Percentiles rank a stretch among this genome's conserved stretches.
Conservation (phyloP, 2,888 invertebrate species). For the Kuschelorhynchus macadamiae region DNA sequence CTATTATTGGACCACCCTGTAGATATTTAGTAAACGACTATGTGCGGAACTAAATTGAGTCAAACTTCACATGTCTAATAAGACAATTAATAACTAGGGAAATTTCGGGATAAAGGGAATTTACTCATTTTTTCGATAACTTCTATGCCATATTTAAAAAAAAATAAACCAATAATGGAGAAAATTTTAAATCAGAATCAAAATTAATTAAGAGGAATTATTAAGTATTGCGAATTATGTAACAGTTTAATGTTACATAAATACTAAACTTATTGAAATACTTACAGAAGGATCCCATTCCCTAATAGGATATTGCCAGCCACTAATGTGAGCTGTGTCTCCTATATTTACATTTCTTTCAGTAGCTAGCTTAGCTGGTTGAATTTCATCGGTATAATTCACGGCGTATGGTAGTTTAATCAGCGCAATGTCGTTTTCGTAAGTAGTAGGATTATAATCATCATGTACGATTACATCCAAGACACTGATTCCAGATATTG, state of each 20-base stretch:
- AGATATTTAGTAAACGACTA: no score
- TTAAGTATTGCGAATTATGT: no score
- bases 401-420: constrained; percentile 6
- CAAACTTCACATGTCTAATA: no score
- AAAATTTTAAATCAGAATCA: no score
- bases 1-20: no score
- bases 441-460: constrained; percentile 22
- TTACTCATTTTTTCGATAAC: no score
- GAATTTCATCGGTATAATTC: constrained; percentile 3
- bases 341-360: constrained; percentile 2
- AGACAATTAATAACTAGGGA: no score
- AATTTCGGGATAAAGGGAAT: no score
- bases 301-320: constrained; percentile 24
- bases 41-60: no score
- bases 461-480: constrained; percentile 9
- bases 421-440: constrained; percentile 26
- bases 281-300: constrained; percentile 14
- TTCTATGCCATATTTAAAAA: no score
- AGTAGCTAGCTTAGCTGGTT: constrained; percentile 11
- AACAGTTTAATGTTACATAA: not conserved
- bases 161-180: no score
- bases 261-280: not conserved
- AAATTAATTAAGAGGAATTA: no score
- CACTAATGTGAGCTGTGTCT: constrained; percentile 9
- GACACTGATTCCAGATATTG: not conserved